A percentile compares a stretch with the other conserved stretches of the same genome.
Evolutionary conservation across 2,797 vertebrate species (phyloP).

Genomic region (Lacerta bilineata): DNA sequence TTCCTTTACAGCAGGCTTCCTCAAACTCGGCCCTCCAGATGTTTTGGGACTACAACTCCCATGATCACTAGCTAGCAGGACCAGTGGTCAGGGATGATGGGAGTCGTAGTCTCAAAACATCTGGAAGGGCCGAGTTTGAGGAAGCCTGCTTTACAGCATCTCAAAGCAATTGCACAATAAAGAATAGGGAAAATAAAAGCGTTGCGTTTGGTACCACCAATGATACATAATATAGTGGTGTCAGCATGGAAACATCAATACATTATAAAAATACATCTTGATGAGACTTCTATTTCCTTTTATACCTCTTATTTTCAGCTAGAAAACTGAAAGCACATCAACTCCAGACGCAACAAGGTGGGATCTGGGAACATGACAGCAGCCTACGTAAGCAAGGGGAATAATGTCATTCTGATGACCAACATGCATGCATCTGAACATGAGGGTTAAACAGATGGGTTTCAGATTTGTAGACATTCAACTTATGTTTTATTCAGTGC

Average conservation of each 20-base stretch:
- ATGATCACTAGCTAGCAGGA: too few relatives aligned
- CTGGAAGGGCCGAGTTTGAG: too few relatives aligned
- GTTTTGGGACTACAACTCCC: too few relatives aligned
- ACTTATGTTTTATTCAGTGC: not conserved
- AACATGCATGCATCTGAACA: not conserved
- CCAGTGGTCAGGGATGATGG: too few relatives aligned
- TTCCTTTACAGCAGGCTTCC: too few relatives aligned
- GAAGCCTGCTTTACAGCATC: too few relatives aligned
- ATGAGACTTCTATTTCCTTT: not conserved
- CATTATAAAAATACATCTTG: not conserved
- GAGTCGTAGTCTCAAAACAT: too few relatives aligned
- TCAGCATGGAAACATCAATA: not conserved
- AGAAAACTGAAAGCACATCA: not conserved
- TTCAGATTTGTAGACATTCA: not conserved
- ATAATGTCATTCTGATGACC: not conserved
- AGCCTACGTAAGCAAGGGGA: not conserved
- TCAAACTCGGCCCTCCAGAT: too few relatives aligned
- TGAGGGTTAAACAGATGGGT: not conserved
- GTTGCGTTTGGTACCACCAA: too few relatives aligned
- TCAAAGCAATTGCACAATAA: too few relatives aligned
- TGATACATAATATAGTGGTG: too few relatives aligned
- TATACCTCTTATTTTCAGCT: not conserved
- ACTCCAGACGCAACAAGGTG: not conserved
- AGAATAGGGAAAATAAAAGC: too few relatives aligned
- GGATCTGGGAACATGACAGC: not conserved